These are phyloP conservation scores for Petrosia ficiformis DNA, from an alignment of 37 sponge, comb jelly and placozoan genomes.

Conservation along the genomic window DNA sequence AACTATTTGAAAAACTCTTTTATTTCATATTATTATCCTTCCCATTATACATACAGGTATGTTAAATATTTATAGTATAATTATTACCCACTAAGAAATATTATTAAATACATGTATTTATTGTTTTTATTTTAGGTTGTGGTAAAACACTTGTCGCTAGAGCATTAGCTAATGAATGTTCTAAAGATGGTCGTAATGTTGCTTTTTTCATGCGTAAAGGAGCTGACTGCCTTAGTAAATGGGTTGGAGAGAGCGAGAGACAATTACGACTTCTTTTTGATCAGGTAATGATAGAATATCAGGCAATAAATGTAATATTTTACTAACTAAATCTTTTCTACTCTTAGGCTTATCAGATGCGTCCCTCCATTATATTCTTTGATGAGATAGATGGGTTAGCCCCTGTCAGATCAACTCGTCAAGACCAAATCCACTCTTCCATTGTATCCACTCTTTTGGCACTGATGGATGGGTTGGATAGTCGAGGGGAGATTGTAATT, in stretches of 20 bases:
- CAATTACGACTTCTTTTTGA: conserved; percentile 94
- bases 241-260: conserved; percentile 96
- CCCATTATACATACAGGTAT: no score
- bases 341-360: conserved; percentile 94
- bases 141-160: conserved; percentile 95
- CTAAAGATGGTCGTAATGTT: conserved; percentile 82
- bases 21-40: no score
- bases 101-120: no score
- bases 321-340: no score
- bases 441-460: conserved; percentile 97
- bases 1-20: no score
- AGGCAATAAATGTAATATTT: no score
- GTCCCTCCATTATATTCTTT: conserved; percentile 97
- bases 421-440: conserved; percentile 98
- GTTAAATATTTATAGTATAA: no score
- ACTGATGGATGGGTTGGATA: conserved; percentile 96
- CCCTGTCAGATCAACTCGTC: conserved; percentile 87
- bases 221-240: conserved; percentile 97
- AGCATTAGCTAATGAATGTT: conserved; percentile 92
- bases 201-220: conserved; percentile 98
- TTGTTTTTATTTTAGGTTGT: conserved; percentile 62
- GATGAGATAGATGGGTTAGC: conserved; percentile 98
- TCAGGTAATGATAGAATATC: conserved; percentile 54
- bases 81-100: no score
- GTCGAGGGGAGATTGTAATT: conserved; percentile 88